A percentile compares a stretch with the other conserved stretches of the same genome.
Evolutionary conservation across 2,888 invertebrate genomes (phyloP).

Genomic region (Endotricha flammealis): DNA sequence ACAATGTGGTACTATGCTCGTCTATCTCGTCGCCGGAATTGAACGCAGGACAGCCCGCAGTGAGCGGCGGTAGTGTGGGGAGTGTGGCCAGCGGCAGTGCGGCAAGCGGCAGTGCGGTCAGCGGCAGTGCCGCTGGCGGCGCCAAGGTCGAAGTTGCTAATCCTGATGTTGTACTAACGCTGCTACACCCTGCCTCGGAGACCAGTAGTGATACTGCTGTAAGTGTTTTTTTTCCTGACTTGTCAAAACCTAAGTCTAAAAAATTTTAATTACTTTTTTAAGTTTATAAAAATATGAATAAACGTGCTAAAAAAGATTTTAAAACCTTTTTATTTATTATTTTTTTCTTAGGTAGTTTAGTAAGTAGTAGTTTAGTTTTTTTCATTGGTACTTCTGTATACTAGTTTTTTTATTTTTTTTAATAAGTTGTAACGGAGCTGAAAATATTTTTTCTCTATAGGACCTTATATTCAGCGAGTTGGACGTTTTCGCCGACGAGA

Average conservation of each 20-base stretch:
- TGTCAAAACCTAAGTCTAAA: too few species aligned
- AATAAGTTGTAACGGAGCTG: background rate
- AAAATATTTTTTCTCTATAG: conserved; percentile 24
- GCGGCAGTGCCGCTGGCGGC: conserved; percentile 19
- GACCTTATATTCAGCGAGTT: conserved; percentile 78
- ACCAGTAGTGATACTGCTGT: conserved; percentile 70
- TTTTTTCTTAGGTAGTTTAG: too few species aligned
- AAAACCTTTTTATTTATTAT: too few species aligned
- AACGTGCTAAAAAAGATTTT: too few species aligned
- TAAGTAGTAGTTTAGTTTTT: too few species aligned
- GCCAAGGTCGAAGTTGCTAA: conserved; percentile 20
- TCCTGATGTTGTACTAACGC: conserved; percentile 20
- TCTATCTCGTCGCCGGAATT: conserved; percentile 74
- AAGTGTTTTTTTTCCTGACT: conserved; percentile 17
- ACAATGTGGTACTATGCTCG: conserved; percentile 42
- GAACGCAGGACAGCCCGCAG: conserved; percentile 26
- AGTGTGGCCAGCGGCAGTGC: conserved; percentile 19
- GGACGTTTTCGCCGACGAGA: conserved; percentile 81
- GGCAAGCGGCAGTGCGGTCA: too few species aligned
- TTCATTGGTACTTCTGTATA: too few species aligned
- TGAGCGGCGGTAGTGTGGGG: conserved; percentile 19
- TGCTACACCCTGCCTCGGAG: conserved; percentile 41
- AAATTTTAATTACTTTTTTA: too few species aligned
- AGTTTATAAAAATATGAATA: too few species aligned
- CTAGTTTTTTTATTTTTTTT: too few species aligned